Base-by-base conservation (phyloP, 2,888 invertebrate genomes). In the Nephrocerus scutellatus region DNA sequence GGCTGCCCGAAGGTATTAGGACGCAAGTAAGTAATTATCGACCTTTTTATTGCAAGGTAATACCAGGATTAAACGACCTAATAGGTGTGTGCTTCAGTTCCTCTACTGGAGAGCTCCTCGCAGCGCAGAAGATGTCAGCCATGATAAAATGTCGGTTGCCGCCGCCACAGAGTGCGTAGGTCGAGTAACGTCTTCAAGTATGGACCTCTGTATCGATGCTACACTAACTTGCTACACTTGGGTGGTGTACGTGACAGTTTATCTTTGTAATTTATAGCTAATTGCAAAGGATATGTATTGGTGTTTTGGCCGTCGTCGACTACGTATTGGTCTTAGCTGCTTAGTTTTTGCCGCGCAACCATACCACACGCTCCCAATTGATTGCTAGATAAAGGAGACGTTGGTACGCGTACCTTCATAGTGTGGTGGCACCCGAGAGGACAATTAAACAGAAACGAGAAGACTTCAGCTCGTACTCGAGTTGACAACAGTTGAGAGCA, bases 1-100 rank as follows among this genome's bases (percentile, higher is more conserved):
- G 53, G 54, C 55, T 58, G 53, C 50, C 55, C 56, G 55, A 57
- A 57, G 58, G 58, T 59, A 57, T 57, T 58, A 58, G 58, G 58
- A 58, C 58, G 57, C 56, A 53, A 57, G 32, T 12, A 19, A 10
- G 25, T 19, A 38, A 38, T 38, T 38, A 31, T 38, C 38, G 32
- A 38, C 38, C 38, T 38, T 19, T 37, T 30, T 37, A 37, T 37
- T 32, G 38, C 16, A 14, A 31, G 38, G 31, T 38, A 38, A 38
- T 31, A 20, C 31, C 31, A 8, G 26, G 26, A 31, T 38, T 38
- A 38, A 38, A 9, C 31, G 38, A 26, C 22, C 31, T 31, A 38
- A 26, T 38, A 28, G 25, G 18, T 25, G 19, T 33, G 33, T 25
- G 23, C 33, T 13, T 16, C 33, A 24, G 19, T 33, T 20, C 10